These are phyloP conservation scores for Oxyteleia sp. DNA, from an alignment of 2,888 invertebrate genomes.

Conservation along the genomic window DNA sequence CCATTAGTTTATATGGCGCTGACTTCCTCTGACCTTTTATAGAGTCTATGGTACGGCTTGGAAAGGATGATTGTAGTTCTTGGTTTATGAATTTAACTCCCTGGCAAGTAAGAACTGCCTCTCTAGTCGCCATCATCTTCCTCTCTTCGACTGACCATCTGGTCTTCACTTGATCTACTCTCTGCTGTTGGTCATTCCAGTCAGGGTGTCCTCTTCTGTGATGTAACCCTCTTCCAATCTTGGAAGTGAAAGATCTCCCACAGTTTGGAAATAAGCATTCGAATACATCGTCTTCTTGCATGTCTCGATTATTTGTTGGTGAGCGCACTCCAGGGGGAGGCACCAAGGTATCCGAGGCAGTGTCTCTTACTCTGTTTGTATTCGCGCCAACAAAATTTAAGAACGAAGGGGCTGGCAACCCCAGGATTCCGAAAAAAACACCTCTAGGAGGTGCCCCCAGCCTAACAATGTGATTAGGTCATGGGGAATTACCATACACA, in stretches of 20 bases:
- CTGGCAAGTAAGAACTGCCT: neutral
- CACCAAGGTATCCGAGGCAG: too few relatives aligned
- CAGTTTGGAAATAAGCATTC: neutral
- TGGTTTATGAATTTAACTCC: neutral
- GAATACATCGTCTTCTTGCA: too few relatives aligned
- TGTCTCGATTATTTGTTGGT: too few relatives aligned
- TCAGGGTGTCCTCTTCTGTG: constrained; percentile 14
- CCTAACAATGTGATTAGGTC: too few relatives aligned
- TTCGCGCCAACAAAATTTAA: too few relatives aligned
- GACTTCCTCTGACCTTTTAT: neutral
- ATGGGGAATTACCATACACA: too few relatives aligned
- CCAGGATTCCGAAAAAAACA: too few relatives aligned
- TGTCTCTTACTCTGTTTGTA: too few relatives aligned
- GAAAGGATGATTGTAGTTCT: neutral
- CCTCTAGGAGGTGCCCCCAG: too few relatives aligned
- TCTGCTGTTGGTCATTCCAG: constrained; percentile 12
- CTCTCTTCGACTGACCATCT: constrained; percentile 6
- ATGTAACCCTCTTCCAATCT: constrained; percentile 3
- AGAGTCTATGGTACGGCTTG: neutral
- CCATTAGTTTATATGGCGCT: neutral
- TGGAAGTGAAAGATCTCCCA: neutral
- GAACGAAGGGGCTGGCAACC: too few relatives aligned
- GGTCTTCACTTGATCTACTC: neutral
- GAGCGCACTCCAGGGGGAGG: too few relatives aligned
- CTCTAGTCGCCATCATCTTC: neutral